Percentiles rank a stretch among this genome's conserved stretches.
Conservation (phyloP, 2,797 vertebrate species). For the Liasis olivaceus region DNA sequence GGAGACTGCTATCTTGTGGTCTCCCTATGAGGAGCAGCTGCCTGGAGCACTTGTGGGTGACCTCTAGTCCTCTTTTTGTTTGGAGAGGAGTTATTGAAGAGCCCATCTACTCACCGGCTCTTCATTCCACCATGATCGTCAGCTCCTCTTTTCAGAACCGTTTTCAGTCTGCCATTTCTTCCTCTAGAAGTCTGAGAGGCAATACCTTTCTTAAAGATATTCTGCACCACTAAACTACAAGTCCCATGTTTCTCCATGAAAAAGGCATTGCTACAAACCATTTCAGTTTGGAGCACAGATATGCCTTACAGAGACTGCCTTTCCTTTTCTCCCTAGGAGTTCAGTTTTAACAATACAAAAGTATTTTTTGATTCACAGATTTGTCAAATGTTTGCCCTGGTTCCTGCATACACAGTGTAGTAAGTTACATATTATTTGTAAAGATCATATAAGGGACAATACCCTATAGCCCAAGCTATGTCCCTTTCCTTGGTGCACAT, state of each 20-base stretch:
- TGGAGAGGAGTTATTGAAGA: background rate
- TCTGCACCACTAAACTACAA: background rate
- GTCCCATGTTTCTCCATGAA: background rate
- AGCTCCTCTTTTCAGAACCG: background rate
- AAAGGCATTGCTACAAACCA: background rate
- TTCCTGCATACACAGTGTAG: background rate
- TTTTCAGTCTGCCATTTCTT: background rate
- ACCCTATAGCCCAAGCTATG: slow-evolving; percentile 24
- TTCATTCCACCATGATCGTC: background rate
- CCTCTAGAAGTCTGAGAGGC: background rate
- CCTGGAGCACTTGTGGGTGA: background rate
- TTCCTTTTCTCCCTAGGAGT: background rate
- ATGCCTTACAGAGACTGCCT: background rate
- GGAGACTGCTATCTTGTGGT: background rate
- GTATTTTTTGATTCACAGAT: slow-evolving; percentile 8
- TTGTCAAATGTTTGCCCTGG: background rate
- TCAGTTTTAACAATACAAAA: background rate
- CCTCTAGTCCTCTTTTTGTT: background rate
- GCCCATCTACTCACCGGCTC: background rate
- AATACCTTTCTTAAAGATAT: background rate
- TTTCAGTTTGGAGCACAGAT: background rate
- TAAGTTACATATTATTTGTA: slow-evolving; percentile 40
- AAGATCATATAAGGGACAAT: slow-evolving; percentile 32
- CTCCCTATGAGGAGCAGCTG: background rate
- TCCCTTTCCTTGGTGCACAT: slow-evolving; percentile 50